These are phyloP conservation scores for Oplegnathus fasciatus DNA, from an alignment of 2,113 vertebrate species.

Conservation along the genomic window DNA sequence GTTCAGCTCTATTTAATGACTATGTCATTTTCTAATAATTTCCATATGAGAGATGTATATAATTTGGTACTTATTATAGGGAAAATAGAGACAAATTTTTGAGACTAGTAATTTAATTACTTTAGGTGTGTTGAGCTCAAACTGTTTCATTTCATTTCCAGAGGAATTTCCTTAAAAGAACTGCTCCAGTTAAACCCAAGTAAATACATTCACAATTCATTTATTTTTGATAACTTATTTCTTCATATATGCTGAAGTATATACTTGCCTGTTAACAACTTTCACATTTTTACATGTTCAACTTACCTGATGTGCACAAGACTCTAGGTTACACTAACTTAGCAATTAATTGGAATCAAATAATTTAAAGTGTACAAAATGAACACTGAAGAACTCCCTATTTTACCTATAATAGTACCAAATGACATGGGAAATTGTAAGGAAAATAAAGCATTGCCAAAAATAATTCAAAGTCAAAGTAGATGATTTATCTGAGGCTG, in stretches of 20 bases:
- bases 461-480: not conserved
- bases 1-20: not conserved
- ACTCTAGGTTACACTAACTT: not conserved
- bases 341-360: not conserved
- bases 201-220: not conserved
- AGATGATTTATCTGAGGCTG: not conserved
- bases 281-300: not conserved
- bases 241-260: not conserved
- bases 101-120: not conserved
- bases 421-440: not conserved
- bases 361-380: not conserved
- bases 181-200: not conserved
- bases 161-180: not conserved
- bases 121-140: not conserved
- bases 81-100: not conserved
- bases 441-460: not conserved
- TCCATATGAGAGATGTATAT: not conserved
- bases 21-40: not conserved
- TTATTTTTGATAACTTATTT: not conserved
- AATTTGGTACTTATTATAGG: not conserved
- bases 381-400: not conserved
- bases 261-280: not conserved
- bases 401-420: not conserved
- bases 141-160: not conserved
- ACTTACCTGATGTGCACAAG: not conserved